Conservation (phyloP, 2,888 invertebrate species). For the Carabus problematicus region DNA sequence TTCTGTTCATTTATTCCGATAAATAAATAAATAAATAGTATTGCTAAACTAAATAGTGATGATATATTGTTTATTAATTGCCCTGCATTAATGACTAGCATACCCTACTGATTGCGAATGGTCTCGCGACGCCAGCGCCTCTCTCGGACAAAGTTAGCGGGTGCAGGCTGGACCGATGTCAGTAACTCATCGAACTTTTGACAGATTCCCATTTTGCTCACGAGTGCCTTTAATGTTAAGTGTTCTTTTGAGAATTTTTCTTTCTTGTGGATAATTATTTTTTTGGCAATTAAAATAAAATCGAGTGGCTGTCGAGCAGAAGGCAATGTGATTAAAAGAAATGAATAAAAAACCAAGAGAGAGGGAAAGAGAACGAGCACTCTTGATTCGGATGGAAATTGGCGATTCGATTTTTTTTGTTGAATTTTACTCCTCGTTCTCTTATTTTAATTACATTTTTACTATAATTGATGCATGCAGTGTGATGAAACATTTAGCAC, state of each 20-base stretch:
- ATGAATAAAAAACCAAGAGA: slow-evolving; percentile 23
- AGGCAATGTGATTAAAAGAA: slow-evolving; percentile 35
- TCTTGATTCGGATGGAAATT: slow-evolving; percentile 19
- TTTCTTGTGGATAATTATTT: slow-evolving; percentile 31
- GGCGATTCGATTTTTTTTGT: slow-evolving; percentile 6
- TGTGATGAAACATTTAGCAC: no score
- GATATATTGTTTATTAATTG: no score
- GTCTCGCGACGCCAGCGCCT: background rate
- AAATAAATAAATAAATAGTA: no score
- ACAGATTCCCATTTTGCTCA: slow-evolving; percentile 23
- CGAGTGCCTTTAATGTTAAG: slow-evolving; percentile 21
- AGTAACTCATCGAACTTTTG: slow-evolving; percentile 27
- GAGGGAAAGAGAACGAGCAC: no score
- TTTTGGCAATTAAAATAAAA: slow-evolving; percentile 34
- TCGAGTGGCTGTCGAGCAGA: slow-evolving; percentile 26
- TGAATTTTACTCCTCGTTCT: background rate
- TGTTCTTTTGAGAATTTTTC: slow-evolving; percentile 34
- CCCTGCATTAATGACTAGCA: no score
- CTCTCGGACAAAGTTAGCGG: background rate
- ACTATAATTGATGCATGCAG: no score
- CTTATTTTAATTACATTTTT: slow-evolving; percentile 10
- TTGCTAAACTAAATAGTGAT: no score
- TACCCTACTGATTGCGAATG: no score
- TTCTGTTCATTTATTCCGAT: no score
- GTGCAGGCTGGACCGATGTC: background rate